Base-by-base conservation (phyloP, 1,140 invertebrate genomes). In the Leptestheria dahalacensis region DNA sequence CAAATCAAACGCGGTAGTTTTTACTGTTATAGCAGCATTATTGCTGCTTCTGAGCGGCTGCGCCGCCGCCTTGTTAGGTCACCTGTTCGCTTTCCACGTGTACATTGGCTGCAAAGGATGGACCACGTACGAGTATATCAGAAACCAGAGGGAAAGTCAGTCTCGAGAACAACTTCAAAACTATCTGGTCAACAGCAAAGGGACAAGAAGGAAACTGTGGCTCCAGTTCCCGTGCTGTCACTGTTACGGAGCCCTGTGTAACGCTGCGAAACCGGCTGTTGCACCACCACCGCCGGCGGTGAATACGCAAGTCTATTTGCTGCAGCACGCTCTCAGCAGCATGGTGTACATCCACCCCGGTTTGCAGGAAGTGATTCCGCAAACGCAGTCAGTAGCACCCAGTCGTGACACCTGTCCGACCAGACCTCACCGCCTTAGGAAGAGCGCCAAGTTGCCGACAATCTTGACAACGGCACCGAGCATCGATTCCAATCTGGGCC, bases 11-110 rank as follows among this genome's bases (percentile, higher is more conserved):
- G 65, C 69, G 18, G 61, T 67, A 9, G 66, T 66, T 4, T 77
- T 73, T 67, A 65, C 72, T 6, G 65, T 68, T 4, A 15, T 75
- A 3, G 60, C 74, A 21, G 68, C 67, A 1, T 61, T 70, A 3
- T 62, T 70, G 3, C 66, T 66, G 21, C 59, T 85, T 10, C 71
- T 90, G 20, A 83, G 87, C 1, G 74, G 86, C 4, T 76, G 89
- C 9, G 84, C 87, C 2, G 80, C 85, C 1, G 81, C 82, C 21
- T 74, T 94, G 21, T 75, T 96, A 10, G 74, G 89, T 20, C 91
- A 97, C 74, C 75, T 97, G 23, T 87, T 88, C 68, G 84, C 86
- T 69, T 92, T 92, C 72, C 88, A 93, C 72, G 80, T 88, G 48
- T 92, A 91, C 71, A 88, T 91, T 67, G 84, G 83, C 9, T 80